Evolutionary conservation across 2,113 vertebrate species (phyloP).

Genomic region (Lepus americanus): DNA sequence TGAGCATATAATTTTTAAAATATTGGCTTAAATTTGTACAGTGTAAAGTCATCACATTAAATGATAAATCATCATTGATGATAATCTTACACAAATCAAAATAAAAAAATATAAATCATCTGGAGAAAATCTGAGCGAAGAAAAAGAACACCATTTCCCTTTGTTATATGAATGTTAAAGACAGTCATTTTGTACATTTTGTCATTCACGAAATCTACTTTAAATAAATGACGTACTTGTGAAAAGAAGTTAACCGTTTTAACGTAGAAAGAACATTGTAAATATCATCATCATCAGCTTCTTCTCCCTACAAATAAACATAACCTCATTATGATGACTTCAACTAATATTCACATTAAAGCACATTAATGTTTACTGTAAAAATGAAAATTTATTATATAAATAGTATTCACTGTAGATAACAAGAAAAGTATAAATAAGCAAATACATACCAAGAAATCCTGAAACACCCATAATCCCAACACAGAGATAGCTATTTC

Average conservation of each 20-base stretch:
- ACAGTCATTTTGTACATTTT: not conserved
- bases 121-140: not conserved
- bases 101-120: slow-evolving; percentile 5
- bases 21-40: slow-evolving; percentile 1
- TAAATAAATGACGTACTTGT: slow-evolving; percentile 92
- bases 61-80: slow-evolving; percentile 20
- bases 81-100: slow-evolving; percentile 51
- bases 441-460: not conserved
- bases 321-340: slow-evolving; percentile 26
- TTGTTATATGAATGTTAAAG: slow-evolving; percentile 4
- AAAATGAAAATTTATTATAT: slow-evolving; percentile 54
- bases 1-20: not conserved
- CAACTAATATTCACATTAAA: slow-evolving; percentile 45
- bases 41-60: not conserved
- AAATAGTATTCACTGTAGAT: slow-evolving; percentile 11
- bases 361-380: not conserved
- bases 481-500: not conserved
- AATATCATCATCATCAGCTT: slow-evolving; percentile 98
- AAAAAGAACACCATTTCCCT: not conserved
- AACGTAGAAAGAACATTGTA: slow-evolving; percentile 98
- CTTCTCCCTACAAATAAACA: slow-evolving; percentile 92
- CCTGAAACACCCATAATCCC: not conserved
- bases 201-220: slow-evolving; percentile 50
- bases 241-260: slow-evolving; percentile 98
- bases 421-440: slow-evolving; percentile 40